These are phyloP conservation scores for Myodes glareolus DNA, from an alignment of 2,113 vertebrate species.

Conservation along the genomic window DNA sequence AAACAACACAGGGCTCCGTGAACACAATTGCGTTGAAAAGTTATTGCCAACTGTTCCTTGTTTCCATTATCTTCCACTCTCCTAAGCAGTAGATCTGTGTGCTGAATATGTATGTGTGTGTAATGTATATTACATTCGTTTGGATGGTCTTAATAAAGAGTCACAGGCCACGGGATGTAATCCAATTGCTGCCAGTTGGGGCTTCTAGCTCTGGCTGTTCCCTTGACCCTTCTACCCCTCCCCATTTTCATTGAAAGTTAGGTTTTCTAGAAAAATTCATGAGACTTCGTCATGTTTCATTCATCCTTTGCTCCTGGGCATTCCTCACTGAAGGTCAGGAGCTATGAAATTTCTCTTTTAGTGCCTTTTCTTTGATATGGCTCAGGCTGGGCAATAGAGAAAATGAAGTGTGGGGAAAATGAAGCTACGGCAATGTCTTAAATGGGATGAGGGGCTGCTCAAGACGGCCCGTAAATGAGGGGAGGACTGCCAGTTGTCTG, in stretches of 20 bases:
- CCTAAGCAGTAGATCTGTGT: slow-evolving; percentile 3
- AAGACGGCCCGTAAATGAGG: neutral
- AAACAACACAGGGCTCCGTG: slow-evolving; percentile 51
- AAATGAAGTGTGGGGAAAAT: slow-evolving; percentile 83
- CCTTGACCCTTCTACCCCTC: slow-evolving; percentile 56
- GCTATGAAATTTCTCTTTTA: slow-evolving; percentile 86
- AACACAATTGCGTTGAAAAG: slow-evolving; percentile 70
- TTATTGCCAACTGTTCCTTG: slow-evolving; percentile 68
- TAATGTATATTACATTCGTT: slow-evolving; percentile 49
- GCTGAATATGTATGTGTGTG: slow-evolving; percentile 58
- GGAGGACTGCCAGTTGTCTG: neutral
- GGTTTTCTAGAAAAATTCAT: slow-evolving; percentile 82
- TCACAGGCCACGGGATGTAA: slow-evolving; percentile 69
- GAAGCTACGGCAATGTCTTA: slow-evolving; percentile 79
- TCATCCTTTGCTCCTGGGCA: slow-evolving; percentile 84
- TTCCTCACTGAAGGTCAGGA: slow-evolving; percentile 84
- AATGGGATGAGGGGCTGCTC: slow-evolving; percentile 69
- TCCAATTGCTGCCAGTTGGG: slow-evolving; percentile 34
- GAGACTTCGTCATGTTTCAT: slow-evolving; percentile 81
- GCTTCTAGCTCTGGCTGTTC: slow-evolving; percentile 61
- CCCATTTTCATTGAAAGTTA: slow-evolving; percentile 75
- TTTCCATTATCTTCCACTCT: slow-evolving; percentile 78
- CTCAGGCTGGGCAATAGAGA: slow-evolving; percentile 82
- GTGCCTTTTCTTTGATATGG: slow-evolving; percentile 86
- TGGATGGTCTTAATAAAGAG: slow-evolving; percentile 72